Evolutionary conservation across 1,140 invertebrate genomes (phyloP).

Genomic region (Drosophila nigromelanica): DNA sequence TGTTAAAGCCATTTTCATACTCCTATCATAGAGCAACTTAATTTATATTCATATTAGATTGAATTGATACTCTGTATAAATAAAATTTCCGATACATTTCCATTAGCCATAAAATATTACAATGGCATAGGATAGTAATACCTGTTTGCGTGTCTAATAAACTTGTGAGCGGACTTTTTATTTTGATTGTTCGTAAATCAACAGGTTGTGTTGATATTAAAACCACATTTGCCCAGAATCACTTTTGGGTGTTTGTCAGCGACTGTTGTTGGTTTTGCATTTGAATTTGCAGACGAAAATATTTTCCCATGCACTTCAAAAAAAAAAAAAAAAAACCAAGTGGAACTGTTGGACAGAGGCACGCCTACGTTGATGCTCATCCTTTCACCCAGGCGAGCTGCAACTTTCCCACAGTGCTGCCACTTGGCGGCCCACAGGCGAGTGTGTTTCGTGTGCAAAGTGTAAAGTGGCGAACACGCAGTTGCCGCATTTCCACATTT

Average conservation of each 20-base stretch:
- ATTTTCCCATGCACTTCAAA: slow-evolving; percentile 40
- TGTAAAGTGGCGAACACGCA: slow-evolving; percentile 75
- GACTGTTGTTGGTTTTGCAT: slow-evolving; percentile 20
- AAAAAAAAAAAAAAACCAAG: slow-evolving; percentile 6
- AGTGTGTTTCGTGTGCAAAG: slow-evolving; percentile 27
- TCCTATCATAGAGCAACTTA: neutral
- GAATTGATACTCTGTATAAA: slow-evolving; percentile 6
- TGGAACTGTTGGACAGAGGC: slow-evolving; percentile 9
- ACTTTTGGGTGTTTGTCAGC: slow-evolving; percentile 3
- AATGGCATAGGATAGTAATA: slow-evolving; percentile 64
- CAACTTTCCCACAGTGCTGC: slow-evolving; percentile 53
- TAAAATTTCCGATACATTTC: too few species aligned
- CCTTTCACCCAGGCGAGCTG: slow-evolving; percentile 47
- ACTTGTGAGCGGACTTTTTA: slow-evolving; percentile 32
- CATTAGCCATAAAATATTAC: too few species aligned
- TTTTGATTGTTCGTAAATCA: slow-evolving; percentile 35
- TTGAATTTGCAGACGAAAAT: slow-evolving; percentile 30
- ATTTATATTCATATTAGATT: neutral
- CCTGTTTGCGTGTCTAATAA: slow-evolving; percentile 29
- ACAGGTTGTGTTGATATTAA: slow-evolving; percentile 23
- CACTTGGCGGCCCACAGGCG: slow-evolving; percentile 30
- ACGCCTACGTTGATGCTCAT: slow-evolving; percentile 36
- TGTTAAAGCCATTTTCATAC: too few species aligned
- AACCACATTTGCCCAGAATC: slow-evolving; percentile 34
- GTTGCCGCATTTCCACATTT: slow-evolving; percentile 20